A percentile compares a stretch with the other conserved stretches of the same genome.
Conservation (phyloP, 2,797 vertebrate species). For the Numenius phaeopus region DNA sequence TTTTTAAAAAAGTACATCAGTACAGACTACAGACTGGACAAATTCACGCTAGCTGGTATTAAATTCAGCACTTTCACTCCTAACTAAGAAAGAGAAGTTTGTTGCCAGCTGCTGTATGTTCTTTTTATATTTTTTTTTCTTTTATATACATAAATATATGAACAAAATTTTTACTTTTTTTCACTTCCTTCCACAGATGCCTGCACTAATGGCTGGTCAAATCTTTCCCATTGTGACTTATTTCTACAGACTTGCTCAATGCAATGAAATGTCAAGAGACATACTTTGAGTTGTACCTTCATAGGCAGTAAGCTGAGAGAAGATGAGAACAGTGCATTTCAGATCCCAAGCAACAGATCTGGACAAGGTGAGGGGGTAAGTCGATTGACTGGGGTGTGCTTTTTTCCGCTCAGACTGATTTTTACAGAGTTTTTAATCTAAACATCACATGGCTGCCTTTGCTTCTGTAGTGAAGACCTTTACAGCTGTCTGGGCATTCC, state of each 20-base stretch:
- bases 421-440: background rate
- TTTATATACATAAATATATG: background rate
- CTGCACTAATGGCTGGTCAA: background rate
- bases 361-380: background rate
- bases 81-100: background rate
- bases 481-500: background rate
- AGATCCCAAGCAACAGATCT: background rate
- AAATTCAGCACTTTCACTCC: background rate
- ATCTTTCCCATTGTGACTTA: background rate
- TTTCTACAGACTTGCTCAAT: background rate
- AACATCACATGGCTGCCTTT: background rate
- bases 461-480: background rate
- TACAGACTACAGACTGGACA: background rate
- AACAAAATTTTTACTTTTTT: background rate
- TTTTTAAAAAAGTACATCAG: background rate
- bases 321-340: background rate
- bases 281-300: background rate
- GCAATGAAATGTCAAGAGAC: background rate
- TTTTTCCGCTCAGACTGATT: background rate
- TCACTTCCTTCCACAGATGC: background rate
- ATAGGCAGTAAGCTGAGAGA: background rate
- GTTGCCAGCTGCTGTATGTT: background rate
- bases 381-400: accelerated
- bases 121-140: background rate
- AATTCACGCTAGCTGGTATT: background rate